Evolutionary conservation across 2,113 vertebrate species (phyloP), one percentile per base, ranked within the genome.

Genomic region (Mionectes macconnelli): DNA sequence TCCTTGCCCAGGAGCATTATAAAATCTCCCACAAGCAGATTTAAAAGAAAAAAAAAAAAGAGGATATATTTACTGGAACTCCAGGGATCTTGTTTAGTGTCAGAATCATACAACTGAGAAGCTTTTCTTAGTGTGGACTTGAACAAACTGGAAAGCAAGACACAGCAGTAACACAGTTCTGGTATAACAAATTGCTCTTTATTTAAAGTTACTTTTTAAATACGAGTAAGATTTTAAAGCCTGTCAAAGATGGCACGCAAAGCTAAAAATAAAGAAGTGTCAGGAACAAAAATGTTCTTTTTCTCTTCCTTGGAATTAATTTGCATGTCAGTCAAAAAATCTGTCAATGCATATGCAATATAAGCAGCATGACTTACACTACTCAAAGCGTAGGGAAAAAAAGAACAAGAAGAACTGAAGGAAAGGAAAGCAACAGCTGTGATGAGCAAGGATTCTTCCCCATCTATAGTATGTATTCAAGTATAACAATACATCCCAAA

Each of bases 211-310:
- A 67, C 69, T 97, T 97, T 97, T 97, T 39, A 96, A 93, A 96
- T 96, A 95, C 28, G n/a, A 97, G 50, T 95, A 95, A 95, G 89
- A 96, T 96, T 98, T 97, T 97, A 97, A 97, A 97, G 88, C 92
- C 96, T 97, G 96, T 98, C 97, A 98, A 97, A 97, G 96, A 98
- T 96, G 96, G 89, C 95, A 97, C 18, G 39, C 59, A 86, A 95
- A 96, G 97, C 97, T 98, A 98, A 98, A 98, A 98, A 98, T 98
- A 98, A 98, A 96, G 45, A 94, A 96, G 95, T 83, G 12, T 97
- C 95, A 97, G 96, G 97, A 93, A 96, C 94, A 97, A 97, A 98
- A 98, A 97, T 97, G 96, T 97, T 97, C 97, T 97, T 98, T 97
- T 97, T 95, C 86, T 95, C 96, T 97, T 96, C 79, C 90, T 94